A percentile compares a stretch with the other conserved stretches of the same genome.
Evolutionary conservation across 2,113 vertebrate genomes (phyloP).

Genomic region (Ammodytes marinus): DNA sequence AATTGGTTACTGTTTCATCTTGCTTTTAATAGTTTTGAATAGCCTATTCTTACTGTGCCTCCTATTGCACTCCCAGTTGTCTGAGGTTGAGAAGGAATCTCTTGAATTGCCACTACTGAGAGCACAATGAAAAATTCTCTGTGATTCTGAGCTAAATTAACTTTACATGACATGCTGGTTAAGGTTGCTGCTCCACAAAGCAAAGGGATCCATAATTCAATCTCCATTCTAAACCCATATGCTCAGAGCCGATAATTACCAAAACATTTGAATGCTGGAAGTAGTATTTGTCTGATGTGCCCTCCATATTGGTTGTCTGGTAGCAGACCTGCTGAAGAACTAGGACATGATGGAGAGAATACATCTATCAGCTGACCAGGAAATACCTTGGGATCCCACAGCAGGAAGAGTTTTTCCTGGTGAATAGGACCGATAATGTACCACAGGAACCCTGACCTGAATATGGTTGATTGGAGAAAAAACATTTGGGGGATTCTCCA

Average conservation of each 20-base stretch:
- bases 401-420: slow-evolving; percentile 4
- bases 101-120: background rate
- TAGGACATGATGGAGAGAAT: slow-evolving; percentile 7
- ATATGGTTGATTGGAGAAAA: background rate
- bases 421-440: background rate
- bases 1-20: background rate
- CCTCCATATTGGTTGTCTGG: background rate
- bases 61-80: background rate
- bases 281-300: background rate
- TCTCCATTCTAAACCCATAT: too few relatives aligned
- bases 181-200: background rate
- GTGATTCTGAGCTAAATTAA: background rate
- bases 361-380: slow-evolving; percentile 4
- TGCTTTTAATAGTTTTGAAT: background rate
- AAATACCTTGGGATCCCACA: background rate
- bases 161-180: background rate
- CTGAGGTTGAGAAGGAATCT: background rate
- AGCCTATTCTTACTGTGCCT: background rate
- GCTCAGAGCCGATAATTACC: background rate
- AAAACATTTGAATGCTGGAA: background rate
- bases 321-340: background rate
- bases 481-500: background rate
- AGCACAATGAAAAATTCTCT: background rate
- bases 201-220: background rate
- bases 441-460: background rate